Base-by-base conservation (phyloP, 2,888 invertebrate genomes). In the Melanchra persicariae region DNA sequence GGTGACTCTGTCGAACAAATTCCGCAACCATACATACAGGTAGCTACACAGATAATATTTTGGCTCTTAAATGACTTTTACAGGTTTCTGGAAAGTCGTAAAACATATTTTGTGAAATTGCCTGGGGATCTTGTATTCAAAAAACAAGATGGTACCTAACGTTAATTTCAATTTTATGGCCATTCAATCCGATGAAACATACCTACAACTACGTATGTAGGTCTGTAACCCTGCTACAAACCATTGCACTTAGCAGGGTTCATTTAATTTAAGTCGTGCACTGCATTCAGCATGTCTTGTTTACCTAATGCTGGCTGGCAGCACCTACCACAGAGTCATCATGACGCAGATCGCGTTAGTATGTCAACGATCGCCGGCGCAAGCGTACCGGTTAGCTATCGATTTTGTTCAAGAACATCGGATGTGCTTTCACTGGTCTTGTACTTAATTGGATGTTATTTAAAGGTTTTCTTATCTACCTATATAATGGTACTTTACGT, bases 351-450 rank as follows among this genome's bases (percentile, higher is more conserved):
- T 54, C 45, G 66, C 81, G 63, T 84, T 81, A 84, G 86, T 87
- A 62, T 88, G 87, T 84, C 87, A 86, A 79, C 60, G 74, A 72
- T 78, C 82, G 69, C 68, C 57, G 61, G 62, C 61, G 58, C 69
- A 59, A 34, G 17, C 4, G 37, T 82, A 84, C 84, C 82, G 82
- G 86, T 85, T 82, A 66, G 84, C 86, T 88, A 86, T 88, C 84
- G 82, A 77, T 87, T 88, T 89, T 86, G 87, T 89, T 87, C 79
- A 86, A 80, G 67, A 85, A 79, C 80, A 84, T 82, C 85, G 76
- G 79, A 76, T 79, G 75, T 87, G 87, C 91, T 92, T 92, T 92
- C 92, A 89, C 92, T 91, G 83, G 79, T 80, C 64, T 51, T 55
- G 57, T 61, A 79, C 68, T 84, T 81, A 83, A 88, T 90, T 85